Base-by-base conservation (phyloP, 2,113 vertebrate genomes). In the Pimephales promelas region DNA sequence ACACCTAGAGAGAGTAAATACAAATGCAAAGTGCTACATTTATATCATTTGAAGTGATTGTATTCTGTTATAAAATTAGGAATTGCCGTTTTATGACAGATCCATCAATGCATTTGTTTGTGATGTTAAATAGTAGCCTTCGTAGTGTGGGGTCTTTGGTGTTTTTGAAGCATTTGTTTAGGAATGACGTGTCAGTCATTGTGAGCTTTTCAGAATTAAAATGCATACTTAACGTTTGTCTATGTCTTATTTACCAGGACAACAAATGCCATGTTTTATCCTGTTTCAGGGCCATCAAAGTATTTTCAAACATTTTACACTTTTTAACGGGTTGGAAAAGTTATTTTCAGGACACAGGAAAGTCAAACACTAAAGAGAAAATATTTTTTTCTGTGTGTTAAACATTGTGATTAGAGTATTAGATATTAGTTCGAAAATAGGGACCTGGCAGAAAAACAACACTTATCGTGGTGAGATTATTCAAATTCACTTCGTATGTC, bases 1-100 rank as follows among this genome's bases (percentile, higher is more conserved):
- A 79, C 43, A 43, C 47, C 18, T 40, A 72, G 43, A 45, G 45
- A 85, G 49, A 83, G 24, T 56, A 70, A 47, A 70, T 80, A 47
- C 3, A 47, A 26, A 26, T 36, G 36, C 28, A 49, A 34, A n/a
- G 43, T 26, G 52, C 61, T 68, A 64, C 56, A 73, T 26, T 47
- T 73, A 47, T 84, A 57, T 73, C 31, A 31, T 61, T 71, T 61
- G 24, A 61, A 31, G 22, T 52, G 31, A 18, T 40, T 76, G 70
- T 36, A 52, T 77, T 77, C 26, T 52, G 14, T 66, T 45, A 24
- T 26, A 13, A 75, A 11, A 57, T 18, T 61, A 62, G 18, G 56
- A 49, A n/a, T 68, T 43, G 13, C 62, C 71, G 18, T 22, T 26
- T 18, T 7, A 22, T 43, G 11, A 43, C 43, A 2, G 31, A 52